These are phyloP conservation scores for Ptyas mucosa DNA, from an alignment of 2,113 vertebrate species.

Conservation along the genomic window DNA sequence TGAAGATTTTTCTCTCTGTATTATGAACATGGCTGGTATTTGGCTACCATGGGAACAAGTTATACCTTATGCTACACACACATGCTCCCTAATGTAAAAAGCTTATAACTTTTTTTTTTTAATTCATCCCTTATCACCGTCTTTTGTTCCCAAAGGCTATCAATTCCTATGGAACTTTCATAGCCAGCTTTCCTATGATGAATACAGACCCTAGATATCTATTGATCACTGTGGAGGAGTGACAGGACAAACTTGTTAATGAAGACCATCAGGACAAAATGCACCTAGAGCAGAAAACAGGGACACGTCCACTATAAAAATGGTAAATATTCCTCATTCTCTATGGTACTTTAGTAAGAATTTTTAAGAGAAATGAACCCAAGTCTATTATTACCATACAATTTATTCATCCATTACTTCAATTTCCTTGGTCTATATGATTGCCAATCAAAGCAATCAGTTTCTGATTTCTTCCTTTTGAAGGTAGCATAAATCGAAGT, in stretches of 20 bases:
- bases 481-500: neutral
- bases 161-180: neutral
- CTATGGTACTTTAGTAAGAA: neutral
- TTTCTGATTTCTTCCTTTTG: neutral
- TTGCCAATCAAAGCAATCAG: neutral
- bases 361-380: neutral
- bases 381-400: too few relatives aligned
- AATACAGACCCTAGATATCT: neutral
- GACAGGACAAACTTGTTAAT: neutral
- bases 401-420: neutral
- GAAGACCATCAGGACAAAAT: neutral
- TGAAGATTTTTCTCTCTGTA: neutral
- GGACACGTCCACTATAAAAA: neutral
- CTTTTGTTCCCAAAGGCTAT: neutral
- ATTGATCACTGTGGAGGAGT: neutral
- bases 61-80: neutral
- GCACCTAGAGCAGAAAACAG: neutral
- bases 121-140: neutral
- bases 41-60: neutral
- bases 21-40: neutral
- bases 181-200: neutral
- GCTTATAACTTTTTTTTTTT: neutral
- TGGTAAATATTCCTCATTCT: neutral
- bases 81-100: neutral
- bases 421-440: neutral